Evolutionary conservation across 1,140 invertebrate species (phyloP).

Genomic region (Hydropsyche tenuis): DNA sequence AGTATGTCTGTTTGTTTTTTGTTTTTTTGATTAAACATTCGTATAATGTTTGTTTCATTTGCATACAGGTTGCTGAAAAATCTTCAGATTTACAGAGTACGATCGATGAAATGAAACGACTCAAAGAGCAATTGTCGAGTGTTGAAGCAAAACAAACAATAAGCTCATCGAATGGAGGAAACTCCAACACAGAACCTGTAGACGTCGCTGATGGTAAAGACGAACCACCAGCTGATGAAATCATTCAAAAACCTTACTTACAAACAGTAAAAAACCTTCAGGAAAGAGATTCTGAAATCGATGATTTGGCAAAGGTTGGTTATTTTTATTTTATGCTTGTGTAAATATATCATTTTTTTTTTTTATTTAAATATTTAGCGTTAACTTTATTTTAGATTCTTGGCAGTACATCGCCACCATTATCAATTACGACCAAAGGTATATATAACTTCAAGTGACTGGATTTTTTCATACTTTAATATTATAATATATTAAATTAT

Average conservation of each 20-base stretch:
- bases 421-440: conserved; percentile 39
- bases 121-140: conserved; percentile 34
- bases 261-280: conserved; percentile 28
- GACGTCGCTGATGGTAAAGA: conserved; percentile 27
- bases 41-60: conserved; percentile 5
- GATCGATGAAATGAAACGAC: conserved; percentile 36
- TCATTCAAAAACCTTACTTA: background rate
- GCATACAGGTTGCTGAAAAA: conserved; percentile 42
- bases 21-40: conserved; percentile 4
- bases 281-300: conserved; percentile 33
- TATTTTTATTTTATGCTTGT: background rate
- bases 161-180: background rate
- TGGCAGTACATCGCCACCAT: conserved; percentile 12
- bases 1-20: no score
- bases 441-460: background rate
- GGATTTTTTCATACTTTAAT: no score
- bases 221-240: background rate
- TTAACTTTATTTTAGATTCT: conserved; percentile 31
- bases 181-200: conserved; percentile 7
- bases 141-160: conserved; percentile 14
- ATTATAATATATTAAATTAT: background rate
- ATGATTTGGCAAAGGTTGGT: conserved; percentile 33
- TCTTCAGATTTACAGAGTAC: conserved; percentile 42
- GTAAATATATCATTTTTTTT: no score
- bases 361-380: background rate